Conservation (phyloP, 92 coral and sea anemone genomes). For the Epizoanthus scotinus region DNA sequence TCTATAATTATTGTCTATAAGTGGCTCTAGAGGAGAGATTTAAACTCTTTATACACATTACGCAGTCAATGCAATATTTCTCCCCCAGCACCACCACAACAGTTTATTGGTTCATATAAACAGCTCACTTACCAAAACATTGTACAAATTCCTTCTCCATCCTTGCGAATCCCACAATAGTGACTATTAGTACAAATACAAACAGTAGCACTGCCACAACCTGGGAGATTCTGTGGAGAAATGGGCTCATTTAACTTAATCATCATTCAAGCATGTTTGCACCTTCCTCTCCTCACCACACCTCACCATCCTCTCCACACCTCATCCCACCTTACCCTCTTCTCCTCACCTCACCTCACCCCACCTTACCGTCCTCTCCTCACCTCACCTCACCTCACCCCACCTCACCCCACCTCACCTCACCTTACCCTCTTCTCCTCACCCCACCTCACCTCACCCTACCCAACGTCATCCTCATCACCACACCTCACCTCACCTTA, state of each 20-base stretch:
- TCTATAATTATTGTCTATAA: too few species aligned
- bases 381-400: not conserved
- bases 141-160: constrained; percentile 71
- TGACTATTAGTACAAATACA: constrained; percentile 53
- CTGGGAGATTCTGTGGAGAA: constrained; percentile 16
- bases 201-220: constrained; percentile 35
- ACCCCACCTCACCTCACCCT: not conserved
- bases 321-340: not conserved
- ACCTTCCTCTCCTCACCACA: too few species aligned
- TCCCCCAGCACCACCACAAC: not conserved
- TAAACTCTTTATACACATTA: too few species aligned
- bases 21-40: too few species aligned
- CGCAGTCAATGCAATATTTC: not conserved
- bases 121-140: constrained; percentile 70
- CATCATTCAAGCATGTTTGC: too few species aligned
- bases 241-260: too few species aligned
- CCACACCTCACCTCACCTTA: not conserved
- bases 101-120: not conserved
- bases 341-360: not conserved
- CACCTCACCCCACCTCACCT: not conserved
- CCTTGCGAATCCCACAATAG: constrained; percentile 75
- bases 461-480: not conserved
- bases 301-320: not conserved
- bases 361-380: not conserved
- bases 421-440: too few species aligned